These are phyloP conservation scores for Balearica regulorum DNA, from an alignment of 2,797 vertebrate species.

Conservation along the genomic window DNA sequence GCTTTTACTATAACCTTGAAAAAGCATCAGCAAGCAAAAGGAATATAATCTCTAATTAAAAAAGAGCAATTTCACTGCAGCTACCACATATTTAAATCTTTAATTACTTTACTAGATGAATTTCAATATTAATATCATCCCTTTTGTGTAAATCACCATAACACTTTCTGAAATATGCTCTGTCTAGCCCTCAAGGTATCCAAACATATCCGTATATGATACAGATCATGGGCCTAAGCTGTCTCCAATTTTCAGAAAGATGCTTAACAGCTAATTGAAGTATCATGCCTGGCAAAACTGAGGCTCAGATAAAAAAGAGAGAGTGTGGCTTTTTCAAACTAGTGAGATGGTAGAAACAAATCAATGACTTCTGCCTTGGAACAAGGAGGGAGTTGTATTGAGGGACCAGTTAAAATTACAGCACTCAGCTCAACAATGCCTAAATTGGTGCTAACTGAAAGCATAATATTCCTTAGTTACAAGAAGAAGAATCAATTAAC, in stretches of 20 bases:
- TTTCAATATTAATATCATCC: constrained; percentile 60
- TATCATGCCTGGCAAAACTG: constrained; percentile 10
- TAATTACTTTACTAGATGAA: constrained; percentile 68
- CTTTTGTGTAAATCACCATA: constrained; percentile 66
- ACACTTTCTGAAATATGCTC: constrained; percentile 58
- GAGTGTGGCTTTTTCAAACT: neutral
- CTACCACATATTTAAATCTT: constrained; percentile 59
- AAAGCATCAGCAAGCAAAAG: neutral
- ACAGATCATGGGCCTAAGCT: constrained; percentile 51
- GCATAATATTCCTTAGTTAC: neutral
- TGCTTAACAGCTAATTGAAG: constrained; percentile 68
- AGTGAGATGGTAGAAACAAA: neutral
- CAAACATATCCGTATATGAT: constrained; percentile 54
- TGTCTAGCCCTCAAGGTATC: constrained; percentile 64
- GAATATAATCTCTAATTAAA: constrained; percentile 43
- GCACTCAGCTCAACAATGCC: neutral
- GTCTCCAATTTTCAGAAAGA: constrained; percentile 69
- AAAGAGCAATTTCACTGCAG: constrained; percentile 52
- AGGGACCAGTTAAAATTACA: neutral
- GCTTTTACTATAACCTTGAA: constrained; percentile 22
- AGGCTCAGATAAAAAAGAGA: constrained; percentile 21
- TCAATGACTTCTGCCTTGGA: neutral
- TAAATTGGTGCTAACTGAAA: neutral
- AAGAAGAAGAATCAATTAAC: neutral
- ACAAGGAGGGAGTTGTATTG: neutral